Base-by-base conservation (phyloP, 2,113 vertebrate genomes). In the Cisticola juncidis region DNA sequence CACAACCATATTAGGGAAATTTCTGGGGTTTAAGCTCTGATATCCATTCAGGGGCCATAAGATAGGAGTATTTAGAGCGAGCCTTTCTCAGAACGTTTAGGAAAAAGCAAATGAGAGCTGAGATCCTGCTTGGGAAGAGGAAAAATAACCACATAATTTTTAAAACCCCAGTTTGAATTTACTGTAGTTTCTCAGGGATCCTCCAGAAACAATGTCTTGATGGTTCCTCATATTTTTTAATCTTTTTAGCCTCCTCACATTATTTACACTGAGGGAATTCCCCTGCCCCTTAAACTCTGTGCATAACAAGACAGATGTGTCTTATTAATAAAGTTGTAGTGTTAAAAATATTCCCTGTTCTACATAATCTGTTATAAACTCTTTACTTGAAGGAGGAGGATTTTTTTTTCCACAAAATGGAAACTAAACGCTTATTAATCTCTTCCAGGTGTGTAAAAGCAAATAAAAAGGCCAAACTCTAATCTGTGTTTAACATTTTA, bases 401-500 rank as follows among this genome's bases (percentile, higher is more conserved):
- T 10, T 44, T 47, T 88, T 92, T 42, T 42, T 29, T 19, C 9
- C n/a, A 44, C 42, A 42, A 60, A 53, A 88, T 76, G n/a, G 53
- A 88, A 92, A 62, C 36, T 36, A 72, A 94, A 90, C 51, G 21
- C 7, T 54, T 79, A 79, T 92, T 92, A 88, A 90, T 84, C 9
- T 88, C 88, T 95, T 79, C 61, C 82, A 93, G 31, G 53, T 90
- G 80, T 73, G 12, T 50, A 64, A 97, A n/a, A 77, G 26, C 31
- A 93, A 88, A 81, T 86, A 45, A 91, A 85, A 92, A 86, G 17
- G 44, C 22, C 56, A 57, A 48, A 61, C 9, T 57, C 70, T 51
- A 92, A 83, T 56, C 33, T 78, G 12, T n/a, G 7, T 74, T 84
- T 60, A 79, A 72, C 18, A 45, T 80, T 82, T 82, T 17, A n/a